Evolutionary conservation across 2,888 invertebrate species (phyloP), one percentile per base, ranked within the genome.

Genomic region (Drosophila mulleri): DNA sequence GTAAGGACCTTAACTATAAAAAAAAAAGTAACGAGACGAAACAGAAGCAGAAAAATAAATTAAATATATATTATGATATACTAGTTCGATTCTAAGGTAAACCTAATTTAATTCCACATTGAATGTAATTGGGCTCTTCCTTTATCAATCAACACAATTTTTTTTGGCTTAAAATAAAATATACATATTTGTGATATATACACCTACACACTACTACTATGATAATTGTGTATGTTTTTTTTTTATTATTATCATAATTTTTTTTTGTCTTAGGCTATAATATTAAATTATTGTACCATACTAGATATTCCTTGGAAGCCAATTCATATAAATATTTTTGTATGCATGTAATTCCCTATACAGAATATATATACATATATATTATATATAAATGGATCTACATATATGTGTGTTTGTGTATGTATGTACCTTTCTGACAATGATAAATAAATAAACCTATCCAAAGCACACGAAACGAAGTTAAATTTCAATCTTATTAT

Each of bases 151-250:
- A 35, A 50, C 29, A 18, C 32, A 29, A 18, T 12, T 50, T 50
- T 50, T 73, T 82, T 76, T 79, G 73, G 67, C 70, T 84, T 74
- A 70, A 57, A 39, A 63, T 75, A 70, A 72, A 54, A 63, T 76
- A 80, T 86, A 81, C 66, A 84, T 83, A 83, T 83, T 87, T 83
- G 83, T 83, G 83, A 83, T 83, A 83, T 84, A 79, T 87, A 86
- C 84, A 83, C 76, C 76, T 82, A 72, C 62, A 71, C 52, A 37
- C 52, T 61, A 56, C 45, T 48, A 48, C 14, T 59, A 58, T 18
- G 45, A 45, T 58, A 54, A 20, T 41, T 39, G 54, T 41, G 53
- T 54, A 26, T 35, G 54, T 41, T 23, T 68, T 52, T 52, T 37
- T 53, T 23, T 44, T 44, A 9, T 14, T 35, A 26, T 26, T 26